phyloP scores from a whole-genome alignment of 2,113 vertebrate genomes.

The Labeo rohita region DNA sequence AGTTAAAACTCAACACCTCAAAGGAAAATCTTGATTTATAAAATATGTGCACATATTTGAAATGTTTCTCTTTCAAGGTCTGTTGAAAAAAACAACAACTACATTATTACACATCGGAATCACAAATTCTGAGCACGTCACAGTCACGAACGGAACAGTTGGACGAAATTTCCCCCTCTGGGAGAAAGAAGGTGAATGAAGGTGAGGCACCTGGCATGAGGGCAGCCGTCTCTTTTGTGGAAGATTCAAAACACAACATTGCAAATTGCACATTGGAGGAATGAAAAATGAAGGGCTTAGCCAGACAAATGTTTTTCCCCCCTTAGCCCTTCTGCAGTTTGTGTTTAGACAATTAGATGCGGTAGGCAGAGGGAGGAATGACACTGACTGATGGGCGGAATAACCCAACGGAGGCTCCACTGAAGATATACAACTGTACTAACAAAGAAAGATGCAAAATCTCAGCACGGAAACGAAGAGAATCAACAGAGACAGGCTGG shows the following conservation, averaged over 20 bases:
- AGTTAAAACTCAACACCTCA: neutral
- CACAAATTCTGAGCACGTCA: conserved; percentile 37
- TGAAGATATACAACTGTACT: neutral
- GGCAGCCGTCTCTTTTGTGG: neutral
- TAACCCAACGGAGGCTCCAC: conserved; percentile 31
- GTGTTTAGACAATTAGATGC: conserved; percentile 26
- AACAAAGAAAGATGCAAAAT: neutral
- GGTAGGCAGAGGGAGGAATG: conserved; percentile 12
- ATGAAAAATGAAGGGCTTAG: conserved; percentile 28
- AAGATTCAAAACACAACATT: conserved; percentile 27
- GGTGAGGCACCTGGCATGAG: neutral
- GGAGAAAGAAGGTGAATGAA: neutral
- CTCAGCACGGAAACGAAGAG: neutral
- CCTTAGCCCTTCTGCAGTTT: conserved; percentile 5
- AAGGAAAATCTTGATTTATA: neutral
- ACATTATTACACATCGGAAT: conserved; percentile 33
- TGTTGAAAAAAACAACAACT: neutral
- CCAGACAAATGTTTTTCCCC: neutral
- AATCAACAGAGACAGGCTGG: conserved; percentile 41
- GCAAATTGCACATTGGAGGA: conserved; percentile 11
- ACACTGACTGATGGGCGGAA: conserved; percentile 14
- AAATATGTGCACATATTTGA: conserved; percentile 30
- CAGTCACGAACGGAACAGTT: conserved; percentile 45
- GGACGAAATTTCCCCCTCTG: neutral
- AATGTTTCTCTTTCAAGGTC: neutral